phyloP scores from a whole-genome alignment of 2,797 vertebrate genomes.

The Urocyon cinereoargenteus region DNA sequence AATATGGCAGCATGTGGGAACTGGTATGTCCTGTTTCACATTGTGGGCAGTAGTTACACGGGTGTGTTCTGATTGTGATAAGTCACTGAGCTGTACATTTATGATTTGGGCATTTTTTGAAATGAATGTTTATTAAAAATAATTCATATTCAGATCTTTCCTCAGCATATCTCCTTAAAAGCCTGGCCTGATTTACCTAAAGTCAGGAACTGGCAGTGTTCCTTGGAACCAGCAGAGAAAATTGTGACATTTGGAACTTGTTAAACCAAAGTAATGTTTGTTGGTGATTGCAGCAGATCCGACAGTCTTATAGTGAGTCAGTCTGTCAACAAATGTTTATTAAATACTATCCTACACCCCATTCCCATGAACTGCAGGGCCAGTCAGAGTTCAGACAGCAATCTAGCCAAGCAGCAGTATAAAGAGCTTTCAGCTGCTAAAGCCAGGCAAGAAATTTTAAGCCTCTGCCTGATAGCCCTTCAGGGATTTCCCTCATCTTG shows the following conservation, averaged over 20 bases:
- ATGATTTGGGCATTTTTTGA: neutral
- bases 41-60: accelerated
- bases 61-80: neutral
- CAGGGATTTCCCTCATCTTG: neutral
- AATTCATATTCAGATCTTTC: neutral
- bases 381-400: neutral
- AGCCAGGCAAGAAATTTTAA: neutral
- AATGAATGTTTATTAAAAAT: neutral
- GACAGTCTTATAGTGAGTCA: neutral
- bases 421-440: neutral
- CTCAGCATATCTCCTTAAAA: neutral
- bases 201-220: neutral
- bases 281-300: neutral
- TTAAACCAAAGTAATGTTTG: neutral
- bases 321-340: neutral
- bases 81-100: neutral
- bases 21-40: neutral
- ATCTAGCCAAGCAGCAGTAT: neutral
- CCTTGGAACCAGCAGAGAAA: neutral
- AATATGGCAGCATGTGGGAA: neutral
- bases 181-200: neutral
- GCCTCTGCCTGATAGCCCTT: neutral
- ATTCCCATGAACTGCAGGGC: neutral
- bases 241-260: neutral
- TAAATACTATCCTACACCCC: neutral